A percentile compares a stretch with the other conserved stretches of the same genome.
These are phyloP conservation scores for Platichthys stellatus DNA, from an alignment of 2,113 vertebrate genomes.

Conservation along the genomic window DNA sequence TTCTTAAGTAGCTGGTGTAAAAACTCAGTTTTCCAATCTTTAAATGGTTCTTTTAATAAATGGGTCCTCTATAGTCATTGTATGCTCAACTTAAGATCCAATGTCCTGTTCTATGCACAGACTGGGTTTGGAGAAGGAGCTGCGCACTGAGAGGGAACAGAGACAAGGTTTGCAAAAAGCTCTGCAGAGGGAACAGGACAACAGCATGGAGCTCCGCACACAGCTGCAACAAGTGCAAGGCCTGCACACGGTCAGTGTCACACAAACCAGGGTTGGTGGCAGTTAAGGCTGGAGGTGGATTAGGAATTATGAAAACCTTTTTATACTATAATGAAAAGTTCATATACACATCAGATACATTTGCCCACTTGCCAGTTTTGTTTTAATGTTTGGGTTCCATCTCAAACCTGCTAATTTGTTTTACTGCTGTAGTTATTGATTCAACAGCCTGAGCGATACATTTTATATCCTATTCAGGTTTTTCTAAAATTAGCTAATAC, in stretches of 20 bases:
- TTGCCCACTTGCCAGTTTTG: too few species aligned
- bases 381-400: too few species aligned
- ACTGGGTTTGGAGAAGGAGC: constrained; percentile 88
- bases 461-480: too few species aligned
- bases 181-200: constrained; percentile 90
- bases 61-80: not conserved
- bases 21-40: not conserved
- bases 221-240: constrained; percentile 94
- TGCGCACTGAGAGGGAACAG: constrained; percentile 92
- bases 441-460: too few species aligned
- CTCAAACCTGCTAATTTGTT: too few species aligned
- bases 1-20: too few species aligned
- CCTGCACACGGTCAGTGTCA: constrained; percentile 81
- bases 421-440: too few species aligned
- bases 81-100: not conserved
- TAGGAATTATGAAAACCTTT: not conserved
- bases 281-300: not conserved
- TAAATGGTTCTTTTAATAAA: not conserved
- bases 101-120: constrained; percentile 74
- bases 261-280: not conserved
- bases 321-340: not conserved
- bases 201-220: constrained; percentile 87
- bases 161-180: constrained; percentile 89
- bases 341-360: too few species aligned
- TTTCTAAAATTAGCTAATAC: too few species aligned